Conservation (phyloP, 2,113 vertebrate species). For the Stegastes partitus region DNA sequence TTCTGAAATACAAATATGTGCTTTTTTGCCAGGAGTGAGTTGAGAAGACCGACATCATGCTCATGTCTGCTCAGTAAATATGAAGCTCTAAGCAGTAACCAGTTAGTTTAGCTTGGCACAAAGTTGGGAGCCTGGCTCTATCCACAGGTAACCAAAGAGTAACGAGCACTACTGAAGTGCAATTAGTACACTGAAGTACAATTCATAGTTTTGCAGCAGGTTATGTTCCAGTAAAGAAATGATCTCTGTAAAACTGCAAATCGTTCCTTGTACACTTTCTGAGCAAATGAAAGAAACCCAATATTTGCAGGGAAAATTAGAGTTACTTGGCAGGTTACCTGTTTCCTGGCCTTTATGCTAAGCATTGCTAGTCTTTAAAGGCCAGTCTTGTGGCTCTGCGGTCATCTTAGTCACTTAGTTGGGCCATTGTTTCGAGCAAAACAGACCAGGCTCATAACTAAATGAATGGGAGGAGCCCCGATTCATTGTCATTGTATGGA, state of each 20-base stretch:
- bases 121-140: background rate
- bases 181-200: background rate
- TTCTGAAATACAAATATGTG: conserved; percentile 26
- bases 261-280: background rate
- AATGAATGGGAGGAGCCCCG: no score
- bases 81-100: background rate
- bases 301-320: no score
- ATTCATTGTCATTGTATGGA: no score
- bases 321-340: no score
- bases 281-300: no score
- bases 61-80: background rate
- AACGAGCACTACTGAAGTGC: no score
- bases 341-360: no score
- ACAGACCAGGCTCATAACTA: no score
- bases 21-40: background rate
- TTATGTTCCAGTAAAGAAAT: background rate
- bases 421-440: no score
- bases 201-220: background rate
- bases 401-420: no score
- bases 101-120: background rate
- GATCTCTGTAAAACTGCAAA: background rate
- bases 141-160: background rate
- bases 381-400: no score
- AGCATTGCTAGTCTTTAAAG: no score
- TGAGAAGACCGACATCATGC: background rate